Percentiles rank a stretch among this genome's conserved stretches.
Evolutionary conservation across 2,888 invertebrate genomes (phyloP).

Genomic region (Leptura quadrifasciata): DNA sequence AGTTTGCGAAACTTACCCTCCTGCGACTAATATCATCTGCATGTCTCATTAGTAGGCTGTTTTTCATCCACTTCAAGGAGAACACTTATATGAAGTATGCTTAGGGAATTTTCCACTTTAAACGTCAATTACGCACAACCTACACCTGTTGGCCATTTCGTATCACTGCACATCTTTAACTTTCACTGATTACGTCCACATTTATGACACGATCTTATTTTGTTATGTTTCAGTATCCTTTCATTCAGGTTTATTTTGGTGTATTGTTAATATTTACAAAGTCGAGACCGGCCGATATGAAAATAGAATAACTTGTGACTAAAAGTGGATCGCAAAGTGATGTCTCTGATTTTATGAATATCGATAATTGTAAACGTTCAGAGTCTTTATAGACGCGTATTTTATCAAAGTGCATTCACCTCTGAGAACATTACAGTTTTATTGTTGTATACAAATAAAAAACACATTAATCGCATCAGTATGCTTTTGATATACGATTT

Average conservation of each 20-base stretch:
- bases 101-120: conserved; percentile 27
- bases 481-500: too few relatives aligned
- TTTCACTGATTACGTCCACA: conserved; percentile 27
- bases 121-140: conserved; percentile 45
- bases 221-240: conserved; percentile 13
- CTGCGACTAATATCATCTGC: conserved; percentile 78
- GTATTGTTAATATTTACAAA: conserved; percentile 33
- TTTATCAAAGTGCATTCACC: conserved; percentile 25
- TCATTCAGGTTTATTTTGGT: conserved; percentile 24
- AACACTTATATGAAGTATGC: conserved; percentile 1
- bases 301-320: conserved; percentile 30
- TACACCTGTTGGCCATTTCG: conserved; percentile 53
- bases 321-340: conserved; percentile 36
- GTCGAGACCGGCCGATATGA: conserved; percentile 18
- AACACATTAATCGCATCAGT: too few relatives aligned
- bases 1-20: conserved; percentile 72
- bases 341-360: conserved; percentile 39
- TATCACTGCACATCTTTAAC: conserved; percentile 40
- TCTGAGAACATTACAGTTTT: not conserved
- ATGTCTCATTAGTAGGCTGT: conserved; percentile 70
- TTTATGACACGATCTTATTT: conserved; percentile 8
- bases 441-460: too few relatives aligned
- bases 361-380: conserved; percentile 29
- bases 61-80: conserved; percentile 26
- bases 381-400: not conserved